Percentiles rank a stretch among this genome's conserved stretches.
Evolutionary conservation across 2,888 invertebrate genomes (phyloP).

Genomic region (Chromoteleia sp.): DNA sequence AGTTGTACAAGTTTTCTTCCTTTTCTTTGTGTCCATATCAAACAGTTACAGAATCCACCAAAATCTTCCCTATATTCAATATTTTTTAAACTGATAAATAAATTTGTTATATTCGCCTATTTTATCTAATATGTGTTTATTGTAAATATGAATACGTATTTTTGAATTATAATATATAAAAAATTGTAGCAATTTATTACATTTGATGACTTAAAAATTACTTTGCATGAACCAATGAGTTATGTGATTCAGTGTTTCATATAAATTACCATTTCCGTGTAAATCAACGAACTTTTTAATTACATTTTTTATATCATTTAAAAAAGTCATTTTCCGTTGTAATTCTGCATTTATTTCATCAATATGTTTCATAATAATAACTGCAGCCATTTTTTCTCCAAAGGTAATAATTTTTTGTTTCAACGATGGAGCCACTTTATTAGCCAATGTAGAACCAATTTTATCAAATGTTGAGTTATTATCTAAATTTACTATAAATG

Average conservation of each 20-base stretch:
- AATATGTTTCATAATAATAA: conserved; percentile 36
- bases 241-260: background rate
- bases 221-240: background rate
- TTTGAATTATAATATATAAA: background rate
- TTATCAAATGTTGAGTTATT: conserved; percentile 49
- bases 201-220: background rate
- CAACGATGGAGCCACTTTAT: conserved; percentile 34
- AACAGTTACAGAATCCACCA: no score
- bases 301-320: conserved; percentile 6
- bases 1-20: no score
- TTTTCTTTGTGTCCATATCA: no score
- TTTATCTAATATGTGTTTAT: no score
- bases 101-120: no score
- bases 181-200: no score
- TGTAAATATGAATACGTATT: no score
- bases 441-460: conserved; percentile 46
- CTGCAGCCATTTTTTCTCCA: conserved; percentile 56
- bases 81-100: no score
- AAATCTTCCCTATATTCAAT: no score
- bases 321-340: conserved; percentile 16
- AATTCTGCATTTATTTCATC: conserved; percentile 40
- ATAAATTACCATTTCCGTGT: background rate
- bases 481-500: conserved; percentile 39
- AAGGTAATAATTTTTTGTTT: conserved; percentile 44
- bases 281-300: conserved; percentile 9